phyloP scores from a whole-genome alignment of 2,888 invertebrate genomes.

The Autographa gamma region DNA sequence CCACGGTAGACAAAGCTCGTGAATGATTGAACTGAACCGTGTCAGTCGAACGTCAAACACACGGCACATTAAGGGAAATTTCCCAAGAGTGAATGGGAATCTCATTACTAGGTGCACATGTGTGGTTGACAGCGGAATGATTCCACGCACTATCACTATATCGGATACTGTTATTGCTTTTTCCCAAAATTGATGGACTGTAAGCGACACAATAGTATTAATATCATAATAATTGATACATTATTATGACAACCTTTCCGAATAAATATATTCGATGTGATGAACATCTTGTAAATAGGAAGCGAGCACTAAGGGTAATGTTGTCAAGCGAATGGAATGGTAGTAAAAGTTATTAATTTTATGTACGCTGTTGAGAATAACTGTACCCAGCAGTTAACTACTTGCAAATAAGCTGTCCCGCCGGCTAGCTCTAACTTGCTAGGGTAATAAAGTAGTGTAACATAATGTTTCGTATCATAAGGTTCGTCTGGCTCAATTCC shows the following conservation, averaged over 20 bases:
- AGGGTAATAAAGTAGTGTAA: neutral
- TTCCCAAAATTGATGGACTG: constrained; percentile 48
- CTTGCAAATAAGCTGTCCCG: neutral
- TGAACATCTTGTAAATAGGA: neutral
- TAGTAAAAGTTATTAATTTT: constrained; percentile 4
- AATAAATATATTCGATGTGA: neutral
- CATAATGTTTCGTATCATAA: neutral
- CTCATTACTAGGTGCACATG: constrained; percentile 81
- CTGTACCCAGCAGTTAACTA: neutral
- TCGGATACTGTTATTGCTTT: constrained; percentile 63
- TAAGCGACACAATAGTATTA: constrained; percentile 7
- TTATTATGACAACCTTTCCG: neutral
- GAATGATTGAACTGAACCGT: constrained; percentile 71
- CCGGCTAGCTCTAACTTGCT: neutral
- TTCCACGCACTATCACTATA: constrained; percentile 62
- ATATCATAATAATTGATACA: neutral
- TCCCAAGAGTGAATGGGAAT: constrained; percentile 84
- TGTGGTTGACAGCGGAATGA: constrained; percentile 78
- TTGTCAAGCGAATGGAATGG: neutral
- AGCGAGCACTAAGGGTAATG: neutral
- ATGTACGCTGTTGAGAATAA: neutral
- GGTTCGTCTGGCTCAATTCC: neutral
- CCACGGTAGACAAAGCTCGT: constrained; percentile 42
- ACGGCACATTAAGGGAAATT: constrained; percentile 80
- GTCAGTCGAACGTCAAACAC: constrained; percentile 66